Percentiles rank a stretch among this genome's conserved stretches.
phyloP scores from a whole-genome alignment of 2,888 invertebrate species.

The Gastrophysa polygoni region DNA sequence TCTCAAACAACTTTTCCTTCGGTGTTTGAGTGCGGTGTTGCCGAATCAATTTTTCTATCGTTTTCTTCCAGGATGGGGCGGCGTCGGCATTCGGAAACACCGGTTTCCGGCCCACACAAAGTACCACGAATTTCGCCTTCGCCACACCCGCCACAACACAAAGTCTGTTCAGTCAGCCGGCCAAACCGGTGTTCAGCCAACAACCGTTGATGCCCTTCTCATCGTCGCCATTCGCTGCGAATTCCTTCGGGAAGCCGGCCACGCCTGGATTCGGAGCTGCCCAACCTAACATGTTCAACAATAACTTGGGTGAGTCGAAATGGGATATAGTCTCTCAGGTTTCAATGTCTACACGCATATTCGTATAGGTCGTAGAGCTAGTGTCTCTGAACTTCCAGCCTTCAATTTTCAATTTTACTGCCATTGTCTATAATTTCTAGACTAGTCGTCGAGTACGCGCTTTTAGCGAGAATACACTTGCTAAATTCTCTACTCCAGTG shows the following conservation, averaged over 20 bases:
- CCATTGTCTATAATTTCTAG: too few species aligned
- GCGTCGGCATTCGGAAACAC: conserved; percentile 58
- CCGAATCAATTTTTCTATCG: background rate
- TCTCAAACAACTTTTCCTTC: too few species aligned
- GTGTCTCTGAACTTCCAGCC: too few species aligned
- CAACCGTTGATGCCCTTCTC: conserved; percentile 37
- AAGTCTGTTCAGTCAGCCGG: conserved; percentile 41
- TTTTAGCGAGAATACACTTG: too few species aligned
- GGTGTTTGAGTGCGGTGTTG: too few species aligned
- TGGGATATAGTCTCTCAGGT: background rate
- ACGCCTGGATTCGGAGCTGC: conserved; percentile 50
- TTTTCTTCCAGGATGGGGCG: conserved; percentile 43
- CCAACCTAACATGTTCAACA: conserved; percentile 37
- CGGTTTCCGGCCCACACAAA: conserved; percentile 47
- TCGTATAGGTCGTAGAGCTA: too few species aligned
- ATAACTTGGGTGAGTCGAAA: conserved; percentile 33
- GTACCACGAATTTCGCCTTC: conserved; percentile 52
- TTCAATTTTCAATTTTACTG: too few species aligned
- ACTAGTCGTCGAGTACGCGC: too few species aligned
- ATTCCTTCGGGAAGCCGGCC: conserved; percentile 50
- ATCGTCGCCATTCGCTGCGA: conserved; percentile 42
- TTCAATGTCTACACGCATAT: too few species aligned
- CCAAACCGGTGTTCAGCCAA: conserved; percentile 49
- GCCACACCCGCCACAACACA: conserved; percentile 43
- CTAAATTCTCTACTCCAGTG: too few species aligned